Base-by-base conservation (phyloP, 2,113 vertebrate species). In the Asarcornis scutulata region DNA sequence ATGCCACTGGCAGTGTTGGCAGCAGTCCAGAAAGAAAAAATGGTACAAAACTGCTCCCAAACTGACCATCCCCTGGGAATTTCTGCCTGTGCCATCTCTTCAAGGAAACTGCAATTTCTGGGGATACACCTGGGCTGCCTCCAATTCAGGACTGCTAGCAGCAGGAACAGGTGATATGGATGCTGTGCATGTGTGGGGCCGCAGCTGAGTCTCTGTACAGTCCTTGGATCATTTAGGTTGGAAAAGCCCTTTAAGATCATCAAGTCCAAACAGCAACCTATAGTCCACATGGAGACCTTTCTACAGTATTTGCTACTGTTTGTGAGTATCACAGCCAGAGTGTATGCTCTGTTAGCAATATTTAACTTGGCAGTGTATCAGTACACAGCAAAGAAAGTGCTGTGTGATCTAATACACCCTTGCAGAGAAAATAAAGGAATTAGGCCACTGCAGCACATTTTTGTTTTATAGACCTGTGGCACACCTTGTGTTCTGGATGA, bases 1-100 rank as follows among this genome's bases (percentile, higher is more conserved):
- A 2, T 9, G 25, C 27, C 44, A 55, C 36, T 90, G 0, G 0
- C 77, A 83, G 59, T 40, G 40, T 36, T 90, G 0, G 0, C 77
- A 86, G 64, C 4, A 3, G 32, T 80, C 55, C 50, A 66, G 64
- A 44, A 69, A 23, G 34, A 64, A 63, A 16, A 91, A 85, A 52
- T 6, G 44, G 11, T 7, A 31, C 17, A 21, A 13, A 22, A 25
- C 40, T 14, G 14, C 12, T 17, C 22, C 15, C 4, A 1, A 27
- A 48, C 58, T n/a, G 75, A 23, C 38, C 42, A 13, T 42, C 18
- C 27, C 23, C 31, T 20, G 44, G 48, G 84, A 75, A 68, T 52
- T 46, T 71, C 46, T 23, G 60, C 15, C 50, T 83, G 0, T 14
- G 25, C 38, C 6, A 52, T 40, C 38, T 74, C 44, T 77, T 52